Percentiles rank a stretch among this genome's conserved stretches.
These are phyloP conservation scores for Drosophila picticornis DNA, from an alignment of 2,888 invertebrate genomes.

Conservation along the genomic window DNA sequence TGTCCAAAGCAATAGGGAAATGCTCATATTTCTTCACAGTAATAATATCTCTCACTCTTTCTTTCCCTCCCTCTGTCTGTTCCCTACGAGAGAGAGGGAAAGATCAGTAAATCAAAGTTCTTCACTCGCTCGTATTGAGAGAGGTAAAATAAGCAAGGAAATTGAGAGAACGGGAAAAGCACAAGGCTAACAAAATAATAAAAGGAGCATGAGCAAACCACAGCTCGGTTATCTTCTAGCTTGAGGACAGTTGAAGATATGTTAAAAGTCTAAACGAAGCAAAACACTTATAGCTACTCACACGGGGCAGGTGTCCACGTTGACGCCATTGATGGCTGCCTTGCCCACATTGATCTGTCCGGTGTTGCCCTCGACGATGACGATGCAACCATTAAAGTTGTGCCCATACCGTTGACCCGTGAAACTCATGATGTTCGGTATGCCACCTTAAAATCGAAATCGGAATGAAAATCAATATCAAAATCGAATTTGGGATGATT, in stretches of 20 bases:
- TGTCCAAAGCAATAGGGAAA: not conserved
- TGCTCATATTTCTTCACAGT: not conserved
- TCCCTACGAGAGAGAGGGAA: too few species aligned
- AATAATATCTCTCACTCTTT: not conserved
- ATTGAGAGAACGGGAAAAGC: not conserved
- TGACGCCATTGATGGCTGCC: slow-evolving; percentile 91
- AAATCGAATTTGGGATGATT: not conserved
- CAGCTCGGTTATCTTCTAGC: not conserved
- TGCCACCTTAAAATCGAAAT: slow-evolving; percentile 88
- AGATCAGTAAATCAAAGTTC: not conserved
- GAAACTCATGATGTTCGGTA: slow-evolving; percentile 90
- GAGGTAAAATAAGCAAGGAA: not conserved
- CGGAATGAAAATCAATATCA: too few species aligned
- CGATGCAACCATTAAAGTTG: slow-evolving; percentile 94
- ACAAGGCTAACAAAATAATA: not conserved
- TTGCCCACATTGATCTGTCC: slow-evolving; percentile 90
- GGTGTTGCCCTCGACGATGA: slow-evolving; percentile 90
- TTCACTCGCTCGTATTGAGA: not conserved
- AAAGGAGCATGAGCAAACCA: not conserved
- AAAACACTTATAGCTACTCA: slow-evolving; percentile 86
- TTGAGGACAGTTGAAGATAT: not conserved
- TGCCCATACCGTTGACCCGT: slow-evolving; percentile 88
- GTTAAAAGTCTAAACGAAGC: not conserved
- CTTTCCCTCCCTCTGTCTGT: not conserved
- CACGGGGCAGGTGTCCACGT: slow-evolving; percentile 93